Evolutionary conservation across 1,140 invertebrate species (phyloP), one percentile per base, ranked within the genome.

Genomic region (Eurosta solidaginis): DNA sequence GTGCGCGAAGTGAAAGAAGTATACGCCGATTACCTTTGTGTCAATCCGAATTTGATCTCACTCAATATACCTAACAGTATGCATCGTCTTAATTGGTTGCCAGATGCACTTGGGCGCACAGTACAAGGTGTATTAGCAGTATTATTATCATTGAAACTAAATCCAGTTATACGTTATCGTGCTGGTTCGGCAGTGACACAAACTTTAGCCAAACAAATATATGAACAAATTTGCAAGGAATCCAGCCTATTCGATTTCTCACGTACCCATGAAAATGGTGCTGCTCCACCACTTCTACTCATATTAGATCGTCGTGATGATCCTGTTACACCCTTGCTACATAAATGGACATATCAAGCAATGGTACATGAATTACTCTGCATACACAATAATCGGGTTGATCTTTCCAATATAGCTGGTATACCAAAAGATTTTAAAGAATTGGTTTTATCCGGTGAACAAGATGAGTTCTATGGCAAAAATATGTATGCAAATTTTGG

Each of bases 311-410:
- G 97, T 81, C 90, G 95, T 83, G 95, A 96, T 88, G 98, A 99
- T 91, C 94, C 97, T 0, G 93, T 99, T 0, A 99, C 98, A 2
- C 98, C 98, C 0, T 88, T 99, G 59, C 88, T 99, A n/a, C 98
- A 96, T 90, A 98, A 97, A 91, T 99, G 98, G 98, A 99, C 98
- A 0, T 99, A 99, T 89, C 98, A 99, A 89, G 98, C 98, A 9
- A 99, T 99, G 98, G 97, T 99, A 2, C 98, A 99, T 89, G 98
- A 99, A 90, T 88, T 99, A 54, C 88, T 99, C 29, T 94, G 93
- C 0, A 98, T 99, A 81, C 93, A 93, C 81, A 99, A 99, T 84
- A 99, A 99, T 89, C 91, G 97, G 79, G 97, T 99, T 3, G 96
- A 94, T 87, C 90, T 99, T 68, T 93, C 94, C 1, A 91, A 93